Conservation (phyloP, 92 coral and sea anemone genomes). For the Meandrina meandrites region DNA sequence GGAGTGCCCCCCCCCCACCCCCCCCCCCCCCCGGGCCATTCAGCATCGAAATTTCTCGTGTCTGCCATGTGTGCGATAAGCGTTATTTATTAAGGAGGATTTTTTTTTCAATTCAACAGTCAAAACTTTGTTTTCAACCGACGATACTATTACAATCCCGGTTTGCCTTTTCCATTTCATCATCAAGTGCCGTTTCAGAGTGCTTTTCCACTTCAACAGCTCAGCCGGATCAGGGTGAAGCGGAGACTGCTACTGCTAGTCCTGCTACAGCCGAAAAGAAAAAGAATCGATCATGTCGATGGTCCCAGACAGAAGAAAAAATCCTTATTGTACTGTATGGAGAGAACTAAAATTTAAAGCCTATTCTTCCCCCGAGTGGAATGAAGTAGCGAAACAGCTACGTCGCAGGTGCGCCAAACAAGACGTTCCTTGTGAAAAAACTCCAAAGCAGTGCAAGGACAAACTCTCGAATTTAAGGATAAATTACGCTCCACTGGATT, state of each 20-base stretch:
- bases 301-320: neutral
- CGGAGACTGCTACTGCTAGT: neutral
- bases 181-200: neutral
- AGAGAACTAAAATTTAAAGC: neutral
- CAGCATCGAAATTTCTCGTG: too few relatives aligned
- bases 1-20: too few relatives aligned
- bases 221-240: neutral
- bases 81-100: too few relatives aligned
- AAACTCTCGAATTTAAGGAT: constrained; percentile 11
- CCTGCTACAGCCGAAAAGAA: neutral
- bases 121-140: too few relatives aligned
- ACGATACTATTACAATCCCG: too few relatives aligned
- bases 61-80: too few relatives aligned
- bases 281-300: neutral
- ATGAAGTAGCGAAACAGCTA: too few relatives aligned
- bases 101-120: too few relatives aligned
- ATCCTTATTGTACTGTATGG: neutral
- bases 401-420: neutral
- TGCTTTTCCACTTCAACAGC: neutral
- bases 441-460: neutral
- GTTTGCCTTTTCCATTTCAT: too few relatives aligned
- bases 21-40: too few relatives aligned
- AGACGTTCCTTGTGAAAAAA: neutral
- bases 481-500: constrained; percentile 36
- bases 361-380: neutral